Evolutionary conservation across 2,888 invertebrate species (phyloP).

Genomic region (Drosophila neonasuta): DNA sequence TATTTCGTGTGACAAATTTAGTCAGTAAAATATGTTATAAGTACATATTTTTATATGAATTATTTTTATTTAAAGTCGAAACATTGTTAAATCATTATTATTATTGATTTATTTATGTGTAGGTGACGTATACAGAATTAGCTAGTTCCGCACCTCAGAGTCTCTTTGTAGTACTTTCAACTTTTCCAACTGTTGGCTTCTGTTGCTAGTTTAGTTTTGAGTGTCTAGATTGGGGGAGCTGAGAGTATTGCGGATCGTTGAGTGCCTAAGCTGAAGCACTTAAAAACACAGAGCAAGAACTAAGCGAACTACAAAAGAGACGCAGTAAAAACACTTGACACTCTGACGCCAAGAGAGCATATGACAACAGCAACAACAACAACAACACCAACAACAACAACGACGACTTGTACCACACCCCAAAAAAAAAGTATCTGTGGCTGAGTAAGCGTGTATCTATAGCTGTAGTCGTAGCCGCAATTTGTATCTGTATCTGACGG

Average conservation of each 20-base stretch:
- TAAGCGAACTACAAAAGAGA: conserved; percentile 42
- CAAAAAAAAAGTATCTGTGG: conserved; percentile 11
- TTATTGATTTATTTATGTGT: background rate
- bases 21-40: no score
- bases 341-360: conserved; percentile 44
- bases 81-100: no score
- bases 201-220: conserved; percentile 30
- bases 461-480: conserved; percentile 6
- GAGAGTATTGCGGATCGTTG: conserved; percentile 9
- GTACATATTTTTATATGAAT: no score
- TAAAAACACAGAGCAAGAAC: conserved; percentile 45
- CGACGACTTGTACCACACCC: conserved; percentile 26
- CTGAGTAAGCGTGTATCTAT: conserved; percentile 21
- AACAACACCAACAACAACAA: background rate
- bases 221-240: background rate
- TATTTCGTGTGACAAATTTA: no score
- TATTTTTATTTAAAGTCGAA: no score
- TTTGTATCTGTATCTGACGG: conserved; percentile 34
- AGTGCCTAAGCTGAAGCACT: conserved; percentile 55
- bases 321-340: conserved; percentile 76
- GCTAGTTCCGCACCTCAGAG: background rate
- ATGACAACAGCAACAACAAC: background rate
- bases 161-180: background rate
- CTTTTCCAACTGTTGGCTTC: conserved; percentile 5
- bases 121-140: background rate